phyloP scores from a whole-genome alignment of 2,113 vertebrate genomes.

The Otis tarda region DNA sequence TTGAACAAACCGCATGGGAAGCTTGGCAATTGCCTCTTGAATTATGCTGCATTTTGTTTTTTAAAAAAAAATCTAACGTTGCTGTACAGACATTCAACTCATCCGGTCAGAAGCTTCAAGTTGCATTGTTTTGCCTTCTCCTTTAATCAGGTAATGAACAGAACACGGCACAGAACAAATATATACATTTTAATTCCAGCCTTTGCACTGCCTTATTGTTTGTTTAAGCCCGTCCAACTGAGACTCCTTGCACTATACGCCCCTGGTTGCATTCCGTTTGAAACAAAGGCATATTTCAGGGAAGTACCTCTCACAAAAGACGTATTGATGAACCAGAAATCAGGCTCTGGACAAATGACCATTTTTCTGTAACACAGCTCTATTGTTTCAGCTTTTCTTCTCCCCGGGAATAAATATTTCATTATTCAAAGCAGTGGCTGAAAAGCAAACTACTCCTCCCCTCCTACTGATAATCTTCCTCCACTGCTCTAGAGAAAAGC shows the following conservation, averaged over 20 bases:
- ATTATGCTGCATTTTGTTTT: background rate
- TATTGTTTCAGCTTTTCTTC: conserved; percentile 74
- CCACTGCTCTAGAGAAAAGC: background rate
- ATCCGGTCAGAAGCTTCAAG: background rate
- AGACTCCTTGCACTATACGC: conserved; percentile 72
- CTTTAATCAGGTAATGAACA: conserved; percentile 66
- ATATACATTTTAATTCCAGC: conserved; percentile 61
- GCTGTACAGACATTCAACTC: background rate
- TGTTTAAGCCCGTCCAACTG: conserved; percentile 51
- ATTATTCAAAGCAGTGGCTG: conserved; percentile 68
- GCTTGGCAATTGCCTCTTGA: background rate
- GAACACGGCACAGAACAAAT: conserved; percentile 51
- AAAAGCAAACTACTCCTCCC: conserved; percentile 45
- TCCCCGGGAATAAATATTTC: conserved; percentile 72
- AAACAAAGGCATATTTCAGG: conserved; percentile 79
- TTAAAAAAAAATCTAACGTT: background rate
- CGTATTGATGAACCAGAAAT: conserved; percentile 77
- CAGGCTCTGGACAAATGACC: conserved; percentile 75
- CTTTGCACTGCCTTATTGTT: conserved; percentile 71
- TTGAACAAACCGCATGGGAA: background rate
- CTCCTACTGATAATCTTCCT: background rate
- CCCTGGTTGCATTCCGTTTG: conserved; percentile 72
- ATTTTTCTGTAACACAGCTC: conserved; percentile 77
- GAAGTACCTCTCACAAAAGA: conserved; percentile 80
- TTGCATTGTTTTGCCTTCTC: background rate